Evolutionary conservation across 1,140 invertebrate species (phyloP).

Genomic region (Meloidogyne chitwoodi): DNA sequence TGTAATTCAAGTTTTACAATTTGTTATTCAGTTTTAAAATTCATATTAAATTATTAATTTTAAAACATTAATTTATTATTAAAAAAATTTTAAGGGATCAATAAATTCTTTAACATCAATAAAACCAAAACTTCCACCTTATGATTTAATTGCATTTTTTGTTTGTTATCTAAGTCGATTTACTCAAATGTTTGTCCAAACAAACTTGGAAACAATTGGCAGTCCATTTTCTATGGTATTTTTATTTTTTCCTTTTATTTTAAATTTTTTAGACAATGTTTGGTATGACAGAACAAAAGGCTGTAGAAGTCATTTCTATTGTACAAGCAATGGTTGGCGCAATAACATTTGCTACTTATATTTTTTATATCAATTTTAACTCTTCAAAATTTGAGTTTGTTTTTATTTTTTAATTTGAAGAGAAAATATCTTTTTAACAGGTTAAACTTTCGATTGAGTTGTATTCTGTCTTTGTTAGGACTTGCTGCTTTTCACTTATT

Average conservation of each 20-base stretch:
- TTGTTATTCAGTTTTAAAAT: no score
- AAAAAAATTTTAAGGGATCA: background rate
- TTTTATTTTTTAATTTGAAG: background rate
- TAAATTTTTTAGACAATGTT: no score
- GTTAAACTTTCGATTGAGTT: conserved; percentile 36
- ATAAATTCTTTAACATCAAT: background rate
- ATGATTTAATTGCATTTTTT: conserved; percentile 31
- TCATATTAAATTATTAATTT: no score
- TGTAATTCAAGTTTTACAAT: no score
- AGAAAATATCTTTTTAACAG: conserved; percentile 14
- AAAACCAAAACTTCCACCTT: conserved; percentile 26
- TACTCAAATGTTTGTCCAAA: conserved; percentile 41
- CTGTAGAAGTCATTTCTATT: conserved; percentile 27
- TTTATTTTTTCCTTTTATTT: no score
- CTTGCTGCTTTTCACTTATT: conserved; percentile 32
- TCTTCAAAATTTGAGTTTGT: conserved; percentile 27
- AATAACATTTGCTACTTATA: conserved; percentile 31
- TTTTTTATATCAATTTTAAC: conserved; percentile 35
- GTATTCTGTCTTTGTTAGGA: conserved; percentile 27
- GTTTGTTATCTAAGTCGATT: conserved; percentile 44
- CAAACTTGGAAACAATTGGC: conserved; percentile 39
- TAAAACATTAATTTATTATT: no score
- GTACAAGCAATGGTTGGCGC: conserved; percentile 24
- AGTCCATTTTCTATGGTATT: conserved; percentile 36
- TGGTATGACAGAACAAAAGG: conserved; percentile 30